These are phyloP conservation scores for Ommatoiulus sabulosus DNA, from an alignment of 2,888 invertebrate species.

Conservation along the genomic window DNA sequence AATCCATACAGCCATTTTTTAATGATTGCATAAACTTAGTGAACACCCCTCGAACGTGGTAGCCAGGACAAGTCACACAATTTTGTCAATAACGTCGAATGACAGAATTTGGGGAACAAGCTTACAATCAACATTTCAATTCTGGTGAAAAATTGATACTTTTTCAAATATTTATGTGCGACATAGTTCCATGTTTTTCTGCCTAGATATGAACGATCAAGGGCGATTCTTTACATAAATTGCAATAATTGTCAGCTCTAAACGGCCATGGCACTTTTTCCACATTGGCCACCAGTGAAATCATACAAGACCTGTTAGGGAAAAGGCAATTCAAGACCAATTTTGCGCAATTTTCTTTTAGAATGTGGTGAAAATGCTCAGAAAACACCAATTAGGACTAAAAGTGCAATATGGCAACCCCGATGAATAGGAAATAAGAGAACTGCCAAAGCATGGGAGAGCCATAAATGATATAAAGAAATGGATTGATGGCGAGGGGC, in stretches of 20 bases:
- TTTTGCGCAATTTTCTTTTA: conserved; percentile 7
- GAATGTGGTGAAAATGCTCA: neutral
- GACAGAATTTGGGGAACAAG: too few species aligned
- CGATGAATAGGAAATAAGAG: neutral
- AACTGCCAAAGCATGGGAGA: neutral
- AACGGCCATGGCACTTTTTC: neutral
- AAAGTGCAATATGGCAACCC: conserved; percentile 11
- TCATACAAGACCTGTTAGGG: neutral
- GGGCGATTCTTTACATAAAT: neutral
- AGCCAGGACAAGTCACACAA: too few species aligned
- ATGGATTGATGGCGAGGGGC: conserved; percentile 16
- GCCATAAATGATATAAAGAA: conserved; percentile 21
- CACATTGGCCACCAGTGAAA: neutral
- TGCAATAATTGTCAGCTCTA: neutral
- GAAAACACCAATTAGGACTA: conserved; percentile 20
- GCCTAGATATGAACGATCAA: too few species aligned
- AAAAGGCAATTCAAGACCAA: neutral
- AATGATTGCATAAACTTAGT: too few species aligned
- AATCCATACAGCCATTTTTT: too few species aligned
- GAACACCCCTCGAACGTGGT: too few species aligned
- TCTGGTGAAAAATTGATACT: too few species aligned
- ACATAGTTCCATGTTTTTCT: too few species aligned
- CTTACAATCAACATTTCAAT: too few species aligned
- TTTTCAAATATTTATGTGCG: neutral
- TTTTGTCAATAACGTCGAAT: too few species aligned